These are phyloP conservation scores for Drosophila ercepeae DNA, from an alignment of 1,140 invertebrate species.

Conservation along the genomic window DNA sequence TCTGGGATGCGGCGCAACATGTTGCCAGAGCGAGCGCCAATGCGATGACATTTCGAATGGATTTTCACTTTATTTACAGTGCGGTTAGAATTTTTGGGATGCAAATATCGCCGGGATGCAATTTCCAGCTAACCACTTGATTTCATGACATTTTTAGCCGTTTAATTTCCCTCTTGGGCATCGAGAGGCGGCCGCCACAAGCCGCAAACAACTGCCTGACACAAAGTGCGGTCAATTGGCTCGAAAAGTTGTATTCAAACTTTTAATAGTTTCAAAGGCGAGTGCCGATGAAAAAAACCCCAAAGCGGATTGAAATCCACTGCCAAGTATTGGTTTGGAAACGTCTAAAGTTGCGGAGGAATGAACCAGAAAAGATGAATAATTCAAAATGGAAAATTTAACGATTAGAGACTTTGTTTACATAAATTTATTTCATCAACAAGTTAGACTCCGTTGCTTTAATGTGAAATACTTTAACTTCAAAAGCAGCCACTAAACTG, in stretches of 20 bases:
- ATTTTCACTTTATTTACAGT: constrained; percentile 19
- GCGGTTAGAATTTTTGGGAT: constrained; percentile 3
- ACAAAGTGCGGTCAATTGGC: constrained; percentile 19
- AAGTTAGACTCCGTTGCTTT: background rate
- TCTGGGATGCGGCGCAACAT: constrained; percentile 23
- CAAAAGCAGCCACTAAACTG: constrained; percentile 10
- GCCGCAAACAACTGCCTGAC: constrained; percentile 30
- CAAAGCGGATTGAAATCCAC: constrained; percentile 4
- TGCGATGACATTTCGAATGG: constrained; percentile 4
- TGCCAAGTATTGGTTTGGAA: constrained; percentile 17
- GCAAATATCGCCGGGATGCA: constrained; percentile 32
- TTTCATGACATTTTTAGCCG: constrained; percentile 17
- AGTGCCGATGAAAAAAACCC: background rate
- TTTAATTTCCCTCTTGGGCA: constrained; percentile 22
- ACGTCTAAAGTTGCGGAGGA: background rate
- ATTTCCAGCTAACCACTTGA: constrained; percentile 8
- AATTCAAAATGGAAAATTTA: background rate
- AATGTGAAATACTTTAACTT: constrained; percentile 23
- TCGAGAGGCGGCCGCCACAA: constrained; percentile 1
- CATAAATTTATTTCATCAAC: background rate
- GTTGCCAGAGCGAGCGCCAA: constrained; percentile 11
- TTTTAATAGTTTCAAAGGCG: constrained; percentile 27
- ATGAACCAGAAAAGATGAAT: background rate
- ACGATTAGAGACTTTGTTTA: background rate
- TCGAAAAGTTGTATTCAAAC: constrained; percentile 35